These are phyloP conservation scores for Azemiops feae DNA, from an alignment of 2,113 vertebrate species.

Conservation along the genomic window DNA sequence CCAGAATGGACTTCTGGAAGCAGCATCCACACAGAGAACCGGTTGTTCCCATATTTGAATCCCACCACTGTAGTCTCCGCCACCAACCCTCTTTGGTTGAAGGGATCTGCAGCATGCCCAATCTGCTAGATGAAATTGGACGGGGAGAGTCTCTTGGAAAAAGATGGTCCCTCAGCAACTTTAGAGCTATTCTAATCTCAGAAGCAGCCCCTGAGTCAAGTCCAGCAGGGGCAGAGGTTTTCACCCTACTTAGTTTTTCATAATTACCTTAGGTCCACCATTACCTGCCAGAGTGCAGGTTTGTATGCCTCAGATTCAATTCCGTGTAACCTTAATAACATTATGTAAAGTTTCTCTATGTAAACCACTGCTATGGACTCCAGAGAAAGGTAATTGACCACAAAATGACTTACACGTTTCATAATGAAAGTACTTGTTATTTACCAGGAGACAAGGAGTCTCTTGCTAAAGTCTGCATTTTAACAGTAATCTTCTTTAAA, in stretches of 20 bases:
- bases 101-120: background rate
- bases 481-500: background rate
- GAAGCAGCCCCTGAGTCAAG: slow-evolving; percentile 48
- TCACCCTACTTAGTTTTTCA: slow-evolving; percentile 27
- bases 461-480: background rate
- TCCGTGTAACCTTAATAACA: slow-evolving; percentile 51
- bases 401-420: slow-evolving; percentile 61
- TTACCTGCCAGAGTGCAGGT: slow-evolving; percentile 39
- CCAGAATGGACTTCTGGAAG: no score
- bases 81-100: background rate
- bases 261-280: slow-evolving; percentile 36
- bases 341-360: slow-evolving; percentile 37
- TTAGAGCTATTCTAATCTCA: slow-evolving; percentile 35
- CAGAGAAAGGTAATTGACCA: slow-evolving; percentile 58
- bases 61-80: background rate
- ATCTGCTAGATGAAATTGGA: background rate
- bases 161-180: background rate
- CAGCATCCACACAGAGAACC: no score
- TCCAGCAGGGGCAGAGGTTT: background rate
- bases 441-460: slow-evolving; percentile 49
- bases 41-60: no score
- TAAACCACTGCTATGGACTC: slow-evolving; percentile 41
- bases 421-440: slow-evolving; percentile 10
- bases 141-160: background rate
- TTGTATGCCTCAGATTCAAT: slow-evolving; percentile 6